Evolutionary conservation across 2,888 invertebrate species (phyloP), one percentile per base, ranked within the genome.

Genomic region (Desoria tigrina): DNA sequence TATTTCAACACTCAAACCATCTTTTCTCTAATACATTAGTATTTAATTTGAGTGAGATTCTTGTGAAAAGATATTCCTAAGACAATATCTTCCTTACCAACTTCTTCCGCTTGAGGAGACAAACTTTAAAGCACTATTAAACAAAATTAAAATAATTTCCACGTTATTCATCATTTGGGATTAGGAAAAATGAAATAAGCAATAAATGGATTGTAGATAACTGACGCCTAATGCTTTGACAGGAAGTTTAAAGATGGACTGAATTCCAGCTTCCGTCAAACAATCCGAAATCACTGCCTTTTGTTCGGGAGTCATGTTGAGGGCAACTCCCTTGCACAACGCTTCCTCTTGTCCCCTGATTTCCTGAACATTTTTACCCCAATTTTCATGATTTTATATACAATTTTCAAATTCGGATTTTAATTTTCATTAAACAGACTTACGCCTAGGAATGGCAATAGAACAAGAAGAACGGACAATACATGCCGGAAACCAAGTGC

Each of bases 41-140:
- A n/a, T n/a, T n/a, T n/a, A n/a, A n/a, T n/a, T n/a, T n/a, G 14
- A 26, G n/a, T 49, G 45, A 59, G 24, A n/a, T 26, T 2, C 11
- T 59, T 24, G 32, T 45, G 26, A 16, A 39, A 21, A 18, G 2
- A n/a, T n/a, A n/a, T n/a, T n/a, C n/a, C n/a, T n/a, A n/a, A n/a
- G n/a, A n/a, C n/a, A n/a, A n/a, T n/a, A n/a, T 42, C 16, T 1
- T 32, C 28, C 65, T 65, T 59, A 73, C 73, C 69, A 73, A 42
- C 14, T 69, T 61, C 62, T 74, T 74, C 65, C 71, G 70, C 49
- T 72, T 65, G 54, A 74, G 45, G 45, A 74, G 62, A 55, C 74
- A 74, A 0, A 74, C 73, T 32, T 73, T 73, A 37, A 74, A 74
- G 53, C 74, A 74, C 69, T 72, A 49, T 26, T 18, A n/a, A 65